Conservation (phyloP, 2,888 invertebrate genomes). For the Sepiola atlantica region DNA sequence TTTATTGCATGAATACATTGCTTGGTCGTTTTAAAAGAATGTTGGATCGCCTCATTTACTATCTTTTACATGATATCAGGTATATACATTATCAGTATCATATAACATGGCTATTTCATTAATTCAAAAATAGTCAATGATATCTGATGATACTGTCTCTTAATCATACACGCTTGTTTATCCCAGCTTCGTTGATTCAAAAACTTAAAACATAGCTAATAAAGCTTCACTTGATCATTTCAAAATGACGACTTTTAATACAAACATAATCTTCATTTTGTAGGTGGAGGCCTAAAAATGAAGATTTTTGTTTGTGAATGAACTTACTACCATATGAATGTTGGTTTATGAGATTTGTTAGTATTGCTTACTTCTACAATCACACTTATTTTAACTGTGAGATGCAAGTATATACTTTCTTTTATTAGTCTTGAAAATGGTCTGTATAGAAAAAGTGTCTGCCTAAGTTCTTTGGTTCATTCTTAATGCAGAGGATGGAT, state of each 20-base stretch:
- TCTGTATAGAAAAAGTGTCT: not conserved
- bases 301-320: not conserved
- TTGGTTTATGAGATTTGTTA: not conserved
- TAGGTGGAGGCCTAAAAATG: conserved; percentile 9
- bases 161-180: not conserved
- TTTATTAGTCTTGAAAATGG: not conserved
- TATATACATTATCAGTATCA: not conserved
- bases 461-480: not conserved
- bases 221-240: not conserved
- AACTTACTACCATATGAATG: no score
- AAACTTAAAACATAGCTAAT: not conserved
- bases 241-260: not conserved
- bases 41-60: not conserved
- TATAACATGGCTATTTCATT: not conserved
- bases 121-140: not conserved
- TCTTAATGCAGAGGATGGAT: not conserved
- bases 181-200: not conserved
- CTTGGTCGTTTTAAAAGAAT: not conserved
- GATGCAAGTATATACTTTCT: not conserved
- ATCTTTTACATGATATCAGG: not conserved
- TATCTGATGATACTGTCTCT: not conserved
- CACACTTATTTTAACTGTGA: not conserved
- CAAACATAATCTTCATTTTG: not conserved
- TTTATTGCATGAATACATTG: not conserved
- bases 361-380: not conserved